Evolutionary conservation across 2,113 vertebrate species (phyloP).

Genomic region (Myiozetetes cayanensis): DNA sequence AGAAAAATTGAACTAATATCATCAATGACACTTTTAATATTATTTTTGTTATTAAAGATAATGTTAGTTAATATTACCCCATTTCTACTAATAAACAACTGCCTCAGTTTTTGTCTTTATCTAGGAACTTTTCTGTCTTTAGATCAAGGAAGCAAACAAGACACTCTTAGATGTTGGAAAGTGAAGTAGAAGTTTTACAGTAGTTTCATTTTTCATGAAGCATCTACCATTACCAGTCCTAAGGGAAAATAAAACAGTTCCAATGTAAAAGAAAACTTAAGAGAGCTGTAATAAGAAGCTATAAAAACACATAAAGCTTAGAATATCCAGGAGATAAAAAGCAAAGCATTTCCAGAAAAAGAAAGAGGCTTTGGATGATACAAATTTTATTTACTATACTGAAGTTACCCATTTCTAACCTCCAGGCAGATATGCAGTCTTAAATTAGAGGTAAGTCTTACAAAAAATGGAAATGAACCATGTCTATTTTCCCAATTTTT

Average conservation of each 20-base stretch:
- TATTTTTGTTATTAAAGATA: neutral
- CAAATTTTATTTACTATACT: neutral
- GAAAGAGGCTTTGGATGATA: neutral
- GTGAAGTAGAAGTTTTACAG: neutral
- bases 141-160: neutral
- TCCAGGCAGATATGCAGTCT: neutral
- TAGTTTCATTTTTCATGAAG: neutral
- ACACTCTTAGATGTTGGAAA: neutral
- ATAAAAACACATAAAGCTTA: neutral
- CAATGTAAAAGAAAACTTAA: neutral
- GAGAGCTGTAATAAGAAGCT: neutral
- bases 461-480: neutral
- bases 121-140: neutral
- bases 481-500: neutral
- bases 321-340: neutral
- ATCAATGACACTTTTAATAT: neutral
- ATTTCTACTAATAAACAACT: neutral
- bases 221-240: neutral
- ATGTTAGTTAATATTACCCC: neutral
- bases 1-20: neutral
- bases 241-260: neutral
- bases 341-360: neutral
- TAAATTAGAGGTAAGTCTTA: neutral
- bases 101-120: neutral
- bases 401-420: neutral